Conservation (phyloP, 2,888 invertebrate genomes). For the Itoplectis maculator region DNA sequence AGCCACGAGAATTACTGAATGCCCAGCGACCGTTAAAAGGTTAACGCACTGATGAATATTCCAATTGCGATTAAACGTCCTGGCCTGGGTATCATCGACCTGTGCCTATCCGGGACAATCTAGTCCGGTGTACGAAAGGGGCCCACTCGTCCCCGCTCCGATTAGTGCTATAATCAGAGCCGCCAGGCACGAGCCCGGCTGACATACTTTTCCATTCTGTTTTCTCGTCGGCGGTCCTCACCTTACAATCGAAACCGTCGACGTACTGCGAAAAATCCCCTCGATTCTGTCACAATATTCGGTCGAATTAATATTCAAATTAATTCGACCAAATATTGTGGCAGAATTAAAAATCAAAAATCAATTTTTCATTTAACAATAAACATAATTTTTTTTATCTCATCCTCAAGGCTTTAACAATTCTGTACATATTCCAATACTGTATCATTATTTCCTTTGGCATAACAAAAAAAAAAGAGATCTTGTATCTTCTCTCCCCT, state of each 20-base stretch:
- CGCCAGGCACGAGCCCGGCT: constrained; percentile 18
- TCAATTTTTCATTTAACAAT: background rate
- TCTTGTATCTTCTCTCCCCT: too few species aligned
- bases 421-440: too few species aligned
- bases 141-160: constrained; percentile 40
- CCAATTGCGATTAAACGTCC: constrained; percentile 2
- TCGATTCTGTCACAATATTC: background rate
- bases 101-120: constrained; percentile 7
- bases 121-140: constrained; percentile 7
- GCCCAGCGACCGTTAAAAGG: background rate
- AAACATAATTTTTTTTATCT: too few species aligned
- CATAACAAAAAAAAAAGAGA: too few species aligned
- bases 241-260: background rate
- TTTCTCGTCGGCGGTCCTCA: constrained; percentile 20
- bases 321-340: too few species aligned
- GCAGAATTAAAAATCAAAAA: background rate
- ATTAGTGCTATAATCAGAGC: constrained; percentile 40
- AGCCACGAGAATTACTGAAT: background rate
- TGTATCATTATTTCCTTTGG: too few species aligned
- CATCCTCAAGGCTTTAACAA: too few species aligned
- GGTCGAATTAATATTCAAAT: too few species aligned
- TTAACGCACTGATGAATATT: constrained; percentile 27
- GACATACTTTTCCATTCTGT: constrained; percentile 56
- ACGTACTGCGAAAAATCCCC: constrained; percentile 8
- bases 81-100: constrained; percentile 22